Conservation (phyloP, 2,113 vertebrate species). For the Acrocephalus arundinaceus region DNA sequence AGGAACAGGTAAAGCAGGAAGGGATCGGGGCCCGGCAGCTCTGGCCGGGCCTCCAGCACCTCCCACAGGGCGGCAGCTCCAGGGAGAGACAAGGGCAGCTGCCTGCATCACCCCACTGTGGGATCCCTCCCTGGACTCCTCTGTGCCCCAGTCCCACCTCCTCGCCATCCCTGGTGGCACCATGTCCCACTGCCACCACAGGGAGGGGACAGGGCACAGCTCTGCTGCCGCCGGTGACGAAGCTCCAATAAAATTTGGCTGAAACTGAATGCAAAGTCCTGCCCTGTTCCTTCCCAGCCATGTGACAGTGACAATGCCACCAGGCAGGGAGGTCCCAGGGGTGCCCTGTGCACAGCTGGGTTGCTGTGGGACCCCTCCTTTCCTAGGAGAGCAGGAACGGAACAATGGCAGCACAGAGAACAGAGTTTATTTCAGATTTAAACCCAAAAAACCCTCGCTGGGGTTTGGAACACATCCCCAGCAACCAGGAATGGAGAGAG, state of each 20-base stretch:
- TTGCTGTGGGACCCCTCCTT: neutral
- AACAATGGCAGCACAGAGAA: accelerated
- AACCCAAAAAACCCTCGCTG: accelerated
- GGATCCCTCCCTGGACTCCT: neutral
- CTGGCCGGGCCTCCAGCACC: neutral
- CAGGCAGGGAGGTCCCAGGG: too few relatives aligned
- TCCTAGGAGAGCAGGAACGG: neutral
- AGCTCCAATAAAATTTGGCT: conserved; percentile 34
- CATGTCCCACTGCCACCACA: accelerated
- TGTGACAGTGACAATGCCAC: accelerated
- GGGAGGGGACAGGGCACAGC: neutral
- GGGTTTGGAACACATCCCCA: neutral
- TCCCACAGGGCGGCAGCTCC: neutral
- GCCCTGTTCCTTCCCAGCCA: neutral
- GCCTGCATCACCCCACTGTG: neutral
- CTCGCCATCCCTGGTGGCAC: neutral
- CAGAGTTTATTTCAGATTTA: neutral
- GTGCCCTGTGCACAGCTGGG: neutral
- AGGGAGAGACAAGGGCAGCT: neutral
- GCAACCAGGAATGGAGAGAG: neutral
- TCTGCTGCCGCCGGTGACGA: neutral
- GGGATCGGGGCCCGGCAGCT: neutral
- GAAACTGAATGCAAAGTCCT: accelerated
- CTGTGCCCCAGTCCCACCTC: neutral
- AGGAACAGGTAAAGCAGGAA: conserved; percentile 40